phyloP scores from a whole-genome alignment of 2,113 vertebrate genomes.

The Coracopsis vasa region DNA sequence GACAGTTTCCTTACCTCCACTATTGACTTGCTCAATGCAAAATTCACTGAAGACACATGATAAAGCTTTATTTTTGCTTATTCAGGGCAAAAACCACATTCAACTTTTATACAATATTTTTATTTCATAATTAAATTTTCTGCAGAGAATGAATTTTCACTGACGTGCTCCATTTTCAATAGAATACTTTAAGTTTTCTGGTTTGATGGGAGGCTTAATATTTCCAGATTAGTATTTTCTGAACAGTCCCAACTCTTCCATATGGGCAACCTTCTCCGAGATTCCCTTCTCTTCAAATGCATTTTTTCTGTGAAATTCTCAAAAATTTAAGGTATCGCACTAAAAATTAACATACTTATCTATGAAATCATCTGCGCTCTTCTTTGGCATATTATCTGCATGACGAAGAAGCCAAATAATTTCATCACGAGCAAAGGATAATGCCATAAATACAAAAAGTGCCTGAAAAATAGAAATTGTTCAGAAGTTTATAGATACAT shows the following conservation, averaged over 20 bases:
- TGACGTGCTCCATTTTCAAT: not conserved
- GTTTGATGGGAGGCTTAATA: not conserved
- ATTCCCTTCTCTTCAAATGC: not conserved
- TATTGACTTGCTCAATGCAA: not conserved
- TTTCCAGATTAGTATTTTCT: not conserved
- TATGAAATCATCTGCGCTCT: constrained; percentile 97
- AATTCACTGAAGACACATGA: not conserved
- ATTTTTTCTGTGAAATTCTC: not conserved
- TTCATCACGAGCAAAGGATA: constrained; percentile 97
- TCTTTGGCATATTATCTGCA: constrained; percentile 99
- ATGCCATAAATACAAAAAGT: constrained; percentile 98
- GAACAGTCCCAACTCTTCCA: not conserved
- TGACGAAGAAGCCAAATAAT: constrained; percentile 99
- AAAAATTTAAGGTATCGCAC: not conserved
- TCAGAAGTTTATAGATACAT: not conserved
- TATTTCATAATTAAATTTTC: not conserved
- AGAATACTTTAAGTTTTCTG: not conserved
- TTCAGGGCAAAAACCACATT: not conserved
- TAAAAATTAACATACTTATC: constrained; percentile 86
- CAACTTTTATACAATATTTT: not conserved
- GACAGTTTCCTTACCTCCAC: not conserved
- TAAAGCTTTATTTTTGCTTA: not conserved
- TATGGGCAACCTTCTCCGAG: not conserved
- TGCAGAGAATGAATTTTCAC: not conserved
- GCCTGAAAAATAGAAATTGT: constrained; percentile 76